phyloP scores from a whole-genome alignment of 2,113 vertebrate genomes.

The Malurus cyaneus region DNA sequence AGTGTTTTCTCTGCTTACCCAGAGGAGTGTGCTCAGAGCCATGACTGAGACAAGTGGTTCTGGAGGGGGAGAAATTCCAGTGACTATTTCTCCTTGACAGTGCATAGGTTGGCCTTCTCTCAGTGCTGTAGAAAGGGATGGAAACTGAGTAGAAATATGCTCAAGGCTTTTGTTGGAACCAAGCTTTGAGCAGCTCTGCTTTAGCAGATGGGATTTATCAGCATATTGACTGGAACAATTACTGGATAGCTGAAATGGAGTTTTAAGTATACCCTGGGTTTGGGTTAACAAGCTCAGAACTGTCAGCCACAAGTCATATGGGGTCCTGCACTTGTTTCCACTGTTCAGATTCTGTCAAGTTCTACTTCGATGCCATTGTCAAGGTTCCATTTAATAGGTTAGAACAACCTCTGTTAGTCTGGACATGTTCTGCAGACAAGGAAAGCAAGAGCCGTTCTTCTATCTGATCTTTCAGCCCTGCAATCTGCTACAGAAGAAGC shows the following conservation, averaged over 20 bases:
- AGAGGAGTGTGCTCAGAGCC: fast-evolving
- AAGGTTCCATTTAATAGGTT: background rate
- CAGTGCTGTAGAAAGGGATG: background rate
- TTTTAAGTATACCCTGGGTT: background rate
- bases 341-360: background rate
- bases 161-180: background rate
- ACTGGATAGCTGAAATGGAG: background rate
- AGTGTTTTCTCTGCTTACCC: background rate
- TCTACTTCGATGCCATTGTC: background rate
- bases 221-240: background rate
- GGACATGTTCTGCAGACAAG: background rate
- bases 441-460: background rate
- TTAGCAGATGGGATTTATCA: background rate
- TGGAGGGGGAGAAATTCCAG: background rate
- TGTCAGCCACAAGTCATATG: background rate
- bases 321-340: background rate
- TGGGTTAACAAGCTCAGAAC: background rate
- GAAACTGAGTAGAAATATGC: background rate
- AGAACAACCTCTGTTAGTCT: background rate
- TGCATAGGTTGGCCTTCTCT: background rate
- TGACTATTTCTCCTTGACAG: background rate
- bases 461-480: background rate
- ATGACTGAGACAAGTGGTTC: background rate
- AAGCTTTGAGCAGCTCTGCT: background rate
- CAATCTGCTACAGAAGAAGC: background rate